Base-by-base conservation (phyloP, 2,888 invertebrate genomes). In the Petrophora chlorosata region DNA sequence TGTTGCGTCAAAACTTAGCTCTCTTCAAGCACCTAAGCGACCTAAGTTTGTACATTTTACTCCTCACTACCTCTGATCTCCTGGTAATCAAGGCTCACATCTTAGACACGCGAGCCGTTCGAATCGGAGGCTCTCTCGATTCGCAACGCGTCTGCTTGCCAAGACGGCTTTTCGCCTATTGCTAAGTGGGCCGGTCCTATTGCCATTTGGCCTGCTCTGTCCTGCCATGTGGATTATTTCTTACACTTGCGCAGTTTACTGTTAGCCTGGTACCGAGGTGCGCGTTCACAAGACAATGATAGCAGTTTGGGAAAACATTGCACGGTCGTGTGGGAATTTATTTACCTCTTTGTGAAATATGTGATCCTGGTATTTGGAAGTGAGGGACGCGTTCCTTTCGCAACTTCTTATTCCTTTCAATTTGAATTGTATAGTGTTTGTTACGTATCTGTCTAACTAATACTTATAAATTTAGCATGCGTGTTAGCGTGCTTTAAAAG, bases 381-480 rank as follows among this genome's bases (percentile, higher is more conserved):
- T 77, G 65, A 81, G 79, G 78, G 79, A 81, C 76, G 78, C 73
- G 67, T 73, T 76, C 74, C 68, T 64, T 71, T 64, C 56, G 62
- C 56, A 67, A 7, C 8, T 68, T 67, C 61, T 54, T 69, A n/a
- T n/a, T n/a, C n/a, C n/a, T n/a, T n/a, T n/a, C n/a, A n/a, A n/a
- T n/a, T n/a, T n/a, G n/a, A n/a, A n/a, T n/a, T n/a, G n/a, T n/a
- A n/a, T n/a, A n/a, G n/a, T n/a, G n/a, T n/a, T n/a, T n/a, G n/a
- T n/a, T n/a, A n/a, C n/a, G n/a, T n/a, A n/a, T n/a, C n/a, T n/a
- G n/a, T n/a, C n/a, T n/a, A n/a, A n/a, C n/a, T n/a, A n/a, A n/a
- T n/a, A n/a, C n/a, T n/a, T n/a, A n/a, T n/a, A n/a, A n/a, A n/a
- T n/a, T n/a, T n/a, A n/a, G n/a, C n/a, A n/a, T n/a, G n/a, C n/a